Evolutionary conservation across 1,140 invertebrate genomes (phyloP), one percentile per base, ranked within the genome.

Genomic region (Drosophila pruinosa): DNA sequence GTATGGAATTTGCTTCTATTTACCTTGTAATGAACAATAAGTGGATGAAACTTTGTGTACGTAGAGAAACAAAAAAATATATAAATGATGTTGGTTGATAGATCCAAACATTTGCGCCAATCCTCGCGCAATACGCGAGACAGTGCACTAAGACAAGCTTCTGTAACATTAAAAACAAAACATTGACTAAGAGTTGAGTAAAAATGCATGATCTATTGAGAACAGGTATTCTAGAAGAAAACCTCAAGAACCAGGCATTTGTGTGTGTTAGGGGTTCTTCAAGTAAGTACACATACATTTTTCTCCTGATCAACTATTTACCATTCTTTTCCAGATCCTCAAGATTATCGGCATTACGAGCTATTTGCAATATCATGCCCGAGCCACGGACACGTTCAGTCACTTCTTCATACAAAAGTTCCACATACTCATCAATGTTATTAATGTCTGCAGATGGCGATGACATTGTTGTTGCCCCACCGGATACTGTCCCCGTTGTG

Each of bases 51-150:
- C 88, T 97, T 95, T 74, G 95, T 95, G 90, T 98, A 99, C n/a
- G 96, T 96, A 7, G 98, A 99, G 91, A 99, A 98, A 91, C 97
- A 99, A 90, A 98, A 98, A 92, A 99, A 99, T 72, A 97, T 97
- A 90, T 98, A 98, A 67, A 99, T 95, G 89, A 99, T 98, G 92
- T 99, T 99, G 75, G 97, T 99, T 57, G 97, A 98, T 22, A 99
- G 92, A 91, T 99, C 98, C 80, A 99, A 96, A 91, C 97, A 99
- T 89, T 96, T 95, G 92, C 96, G 97, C 96, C 98, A 99, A 92
- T 99, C 98, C 93, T 99, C 99, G 80, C 98, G 93, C 34, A 99
- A 92, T 21, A 99, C 97, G 89, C 99, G 93, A 3, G 97, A 96
- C 61, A 99, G 92, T 47, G 98, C 98, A 93, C 97, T 98, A 14